These are phyloP conservation scores for Eristalis pertinax DNA, from an alignment of 2,888 invertebrate genomes.

Conservation along the genomic window DNA sequence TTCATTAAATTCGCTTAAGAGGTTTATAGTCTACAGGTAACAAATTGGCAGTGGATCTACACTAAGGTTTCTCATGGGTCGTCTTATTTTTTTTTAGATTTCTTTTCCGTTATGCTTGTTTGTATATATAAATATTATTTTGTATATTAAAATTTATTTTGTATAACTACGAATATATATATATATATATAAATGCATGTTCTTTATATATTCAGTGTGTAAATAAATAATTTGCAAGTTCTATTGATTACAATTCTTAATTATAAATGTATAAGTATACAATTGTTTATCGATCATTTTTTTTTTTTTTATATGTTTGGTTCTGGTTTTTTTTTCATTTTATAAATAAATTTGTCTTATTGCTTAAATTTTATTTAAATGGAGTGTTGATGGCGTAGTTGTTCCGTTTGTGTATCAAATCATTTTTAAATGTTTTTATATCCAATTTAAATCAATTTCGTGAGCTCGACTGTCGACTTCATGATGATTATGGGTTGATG, in stretches of 20 bases:
- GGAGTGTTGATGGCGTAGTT: neutral
- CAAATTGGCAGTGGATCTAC: constrained; percentile 67
- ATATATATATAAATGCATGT: constrained; percentile 51
- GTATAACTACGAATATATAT: constrained; percentile 52
- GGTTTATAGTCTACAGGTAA: constrained; percentile 65
- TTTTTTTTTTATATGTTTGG: constrained; percentile 18
- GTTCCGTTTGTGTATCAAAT: neutral
- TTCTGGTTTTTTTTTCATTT: neutral
- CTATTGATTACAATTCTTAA: constrained; percentile 47
- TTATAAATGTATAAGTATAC: constrained; percentile 30
- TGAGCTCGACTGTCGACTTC: too few relatives aligned
- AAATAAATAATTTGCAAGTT: constrained; percentile 52
- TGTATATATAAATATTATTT: constrained; percentile 11
- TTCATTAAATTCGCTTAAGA: constrained; percentile 15
- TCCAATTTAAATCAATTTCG: too few relatives aligned
- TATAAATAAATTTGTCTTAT: constrained; percentile 39
- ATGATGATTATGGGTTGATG: too few relatives aligned
- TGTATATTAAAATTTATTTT: constrained; percentile 33
- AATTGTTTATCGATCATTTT: neutral
- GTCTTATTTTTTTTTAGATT: constrained; percentile 28
- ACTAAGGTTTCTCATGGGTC: constrained; percentile 1
- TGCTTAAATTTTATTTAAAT: neutral
- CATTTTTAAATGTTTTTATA: too few relatives aligned
- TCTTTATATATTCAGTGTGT: constrained; percentile 47
- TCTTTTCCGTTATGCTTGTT: constrained; percentile 62